Evolutionary conservation across 2,113 vertebrate genomes (phyloP).

Genomic region (Nycticryphes semicollaris): DNA sequence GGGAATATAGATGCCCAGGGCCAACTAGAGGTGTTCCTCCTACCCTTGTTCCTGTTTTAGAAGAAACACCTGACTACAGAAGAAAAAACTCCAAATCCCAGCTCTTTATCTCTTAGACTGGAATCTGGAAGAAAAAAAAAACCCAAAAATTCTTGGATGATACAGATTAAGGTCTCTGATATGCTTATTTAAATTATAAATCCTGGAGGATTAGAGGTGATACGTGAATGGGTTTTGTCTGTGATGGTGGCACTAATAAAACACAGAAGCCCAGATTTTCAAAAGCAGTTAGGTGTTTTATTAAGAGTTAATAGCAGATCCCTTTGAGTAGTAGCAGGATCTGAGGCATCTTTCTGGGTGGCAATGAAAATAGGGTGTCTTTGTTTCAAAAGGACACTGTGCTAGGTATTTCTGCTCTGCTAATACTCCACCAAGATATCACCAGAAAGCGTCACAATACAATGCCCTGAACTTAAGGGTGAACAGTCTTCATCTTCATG

Average conservation of each 20-base stretch:
- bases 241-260: neutral
- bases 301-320: neutral
- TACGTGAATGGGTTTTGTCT: neutral
- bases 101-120: neutral
- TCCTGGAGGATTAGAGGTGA: neutral
- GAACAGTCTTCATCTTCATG: neutral
- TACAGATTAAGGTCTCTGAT: neutral
- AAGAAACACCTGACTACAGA: neutral
- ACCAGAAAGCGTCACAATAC: neutral
- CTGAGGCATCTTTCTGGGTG: neutral
- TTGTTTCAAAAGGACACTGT: neutral
- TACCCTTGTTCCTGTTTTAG: neutral
- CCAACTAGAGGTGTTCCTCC: neutral
- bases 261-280: slow-evolving; percentile 4
- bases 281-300: neutral
- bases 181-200: slow-evolving; percentile 26
- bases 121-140: neutral
- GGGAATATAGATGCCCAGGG: neutral
- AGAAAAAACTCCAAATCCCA: neutral
- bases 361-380: rapidly evolving
- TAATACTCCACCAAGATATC: neutral
- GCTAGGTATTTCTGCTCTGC: neutral
- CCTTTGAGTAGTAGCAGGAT: neutral
- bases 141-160: neutral
- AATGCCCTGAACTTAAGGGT: neutral